A percentile compares a stretch with the other conserved stretches of the same genome.
Conservation (phyloP, 2,113 vertebrate genomes). For the Malurus cyaneus region DNA sequence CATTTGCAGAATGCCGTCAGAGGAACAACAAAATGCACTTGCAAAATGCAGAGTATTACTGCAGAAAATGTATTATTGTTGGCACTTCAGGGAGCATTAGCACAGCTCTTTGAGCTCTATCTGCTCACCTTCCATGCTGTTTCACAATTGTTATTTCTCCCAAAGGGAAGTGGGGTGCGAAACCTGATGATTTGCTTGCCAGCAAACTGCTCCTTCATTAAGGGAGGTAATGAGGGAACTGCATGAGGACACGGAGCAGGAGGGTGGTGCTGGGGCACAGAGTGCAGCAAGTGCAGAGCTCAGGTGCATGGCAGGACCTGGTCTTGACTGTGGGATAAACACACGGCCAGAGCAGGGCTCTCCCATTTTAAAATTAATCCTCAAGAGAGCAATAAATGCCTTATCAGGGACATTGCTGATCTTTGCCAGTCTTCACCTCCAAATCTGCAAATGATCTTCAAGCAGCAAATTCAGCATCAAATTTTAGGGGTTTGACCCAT, state of each 20-base stretch:
- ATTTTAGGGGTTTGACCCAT: not conserved
- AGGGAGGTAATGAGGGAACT: not conserved
- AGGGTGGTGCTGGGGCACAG: not conserved
- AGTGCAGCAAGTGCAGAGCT: not conserved
- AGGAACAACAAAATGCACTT: not conserved
- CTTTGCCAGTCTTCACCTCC: not conserved
- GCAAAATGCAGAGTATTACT: not conserved
- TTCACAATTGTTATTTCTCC: conserved; percentile 43
- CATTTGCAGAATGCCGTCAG: not conserved
- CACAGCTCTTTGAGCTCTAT: not conserved
- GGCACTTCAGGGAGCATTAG: not conserved
- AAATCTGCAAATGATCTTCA: not conserved
- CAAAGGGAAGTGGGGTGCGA: not conserved
- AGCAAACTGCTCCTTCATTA: not conserved
- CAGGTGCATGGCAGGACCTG: rapidly evolving
- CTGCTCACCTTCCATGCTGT: conserved; percentile 8
- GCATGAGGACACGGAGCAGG: rapidly evolving
- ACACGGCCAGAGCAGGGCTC: not conserved
- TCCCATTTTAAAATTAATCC: not conserved
- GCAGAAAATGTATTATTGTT: conserved; percentile 31
- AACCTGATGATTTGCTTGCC: not conserved
- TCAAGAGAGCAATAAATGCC: not conserved
- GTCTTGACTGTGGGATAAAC: not conserved
- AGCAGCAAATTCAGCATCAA: not conserved
- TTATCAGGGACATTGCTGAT: not conserved